Conservation (phyloP, 1,140 invertebrate species). For the Cyclargus thomasi region DNA sequence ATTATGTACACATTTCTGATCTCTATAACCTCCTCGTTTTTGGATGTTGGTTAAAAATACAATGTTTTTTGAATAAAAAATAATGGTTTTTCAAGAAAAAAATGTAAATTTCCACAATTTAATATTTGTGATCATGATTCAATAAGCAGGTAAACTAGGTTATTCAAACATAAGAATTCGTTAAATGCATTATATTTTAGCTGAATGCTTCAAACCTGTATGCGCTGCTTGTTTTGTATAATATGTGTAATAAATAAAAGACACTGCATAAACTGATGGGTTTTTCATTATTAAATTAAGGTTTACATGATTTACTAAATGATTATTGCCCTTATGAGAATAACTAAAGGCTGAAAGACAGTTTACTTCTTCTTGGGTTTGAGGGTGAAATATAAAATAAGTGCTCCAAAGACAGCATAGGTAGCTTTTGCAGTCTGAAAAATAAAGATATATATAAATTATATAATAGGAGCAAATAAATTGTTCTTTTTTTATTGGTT, state of each 20-base stretch:
- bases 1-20: background rate
- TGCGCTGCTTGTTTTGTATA: constrained; percentile 21
- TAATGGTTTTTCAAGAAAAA: no score
- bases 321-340: constrained; percentile 41
- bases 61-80: no score
- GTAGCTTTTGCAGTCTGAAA: constrained; percentile 79
- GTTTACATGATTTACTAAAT: constrained; percentile 51
- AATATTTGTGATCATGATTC: background rate
- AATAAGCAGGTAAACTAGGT: background rate
- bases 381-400: constrained; percentile 76
- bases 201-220: constrained; percentile 3
- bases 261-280: constrained; percentile 1
- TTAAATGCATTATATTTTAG: background rate
- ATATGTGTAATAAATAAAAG: constrained; percentile 20
- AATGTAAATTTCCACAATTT: background rate
- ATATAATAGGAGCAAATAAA: no score
- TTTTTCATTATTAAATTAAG: constrained; percentile 15
- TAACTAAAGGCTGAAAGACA: constrained; percentile 19
- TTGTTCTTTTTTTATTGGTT: no score
- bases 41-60: no score
- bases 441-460: no score
- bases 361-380: constrained; percentile 77
- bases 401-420: constrained; percentile 76
- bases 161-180: background rate
- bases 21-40: background rate